Percentiles rank a stretch among this genome's conserved stretches.
These are phyloP conservation scores for Heliconius himera DNA, from an alignment of 1,140 invertebrate genomes.

Conservation along the genomic window DNA sequence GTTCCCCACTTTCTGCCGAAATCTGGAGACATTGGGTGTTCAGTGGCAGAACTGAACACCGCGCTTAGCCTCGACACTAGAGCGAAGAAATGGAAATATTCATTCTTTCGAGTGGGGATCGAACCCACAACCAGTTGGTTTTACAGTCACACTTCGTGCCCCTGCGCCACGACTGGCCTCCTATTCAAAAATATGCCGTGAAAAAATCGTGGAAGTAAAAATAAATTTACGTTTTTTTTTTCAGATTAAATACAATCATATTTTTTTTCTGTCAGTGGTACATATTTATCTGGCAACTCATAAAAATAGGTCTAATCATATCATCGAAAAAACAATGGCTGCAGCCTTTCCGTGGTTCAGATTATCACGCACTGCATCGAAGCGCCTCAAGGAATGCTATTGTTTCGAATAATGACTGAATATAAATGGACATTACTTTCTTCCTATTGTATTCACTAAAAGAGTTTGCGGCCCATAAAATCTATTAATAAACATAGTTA, in stretches of 20 bases:
- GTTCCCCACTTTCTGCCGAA: too few species aligned
- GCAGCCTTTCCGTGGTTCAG: neutral
- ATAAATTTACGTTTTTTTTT: neutral
- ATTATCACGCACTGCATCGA: slow-evolving; percentile 48
- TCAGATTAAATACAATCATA: too few species aligned
- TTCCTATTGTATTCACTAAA: slow-evolving; percentile 58
- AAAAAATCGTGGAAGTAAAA: neutral
- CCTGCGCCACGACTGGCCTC: too few species aligned
- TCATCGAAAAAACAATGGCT: neutral
- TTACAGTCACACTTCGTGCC: neutral
- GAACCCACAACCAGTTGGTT: too few species aligned
- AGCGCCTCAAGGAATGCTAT: slow-evolving; percentile 59
- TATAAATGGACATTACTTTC: slow-evolving; percentile 45
- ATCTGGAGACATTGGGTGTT: too few species aligned
- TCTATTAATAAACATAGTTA: neutral
- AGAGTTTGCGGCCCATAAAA: slow-evolving; percentile 13
- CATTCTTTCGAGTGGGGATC: too few species aligned
- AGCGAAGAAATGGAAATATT: too few species aligned
- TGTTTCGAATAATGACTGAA: slow-evolving; percentile 52
- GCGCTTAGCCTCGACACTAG: too few species aligned
- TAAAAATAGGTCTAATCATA: neutral
- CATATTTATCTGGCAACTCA: neutral
- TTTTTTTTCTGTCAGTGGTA: neutral
- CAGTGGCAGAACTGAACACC: too few species aligned
- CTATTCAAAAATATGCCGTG: neutral